phyloP scores from a whole-genome alignment of 2,797 vertebrate species.

The Meda fulgida region DNA sequence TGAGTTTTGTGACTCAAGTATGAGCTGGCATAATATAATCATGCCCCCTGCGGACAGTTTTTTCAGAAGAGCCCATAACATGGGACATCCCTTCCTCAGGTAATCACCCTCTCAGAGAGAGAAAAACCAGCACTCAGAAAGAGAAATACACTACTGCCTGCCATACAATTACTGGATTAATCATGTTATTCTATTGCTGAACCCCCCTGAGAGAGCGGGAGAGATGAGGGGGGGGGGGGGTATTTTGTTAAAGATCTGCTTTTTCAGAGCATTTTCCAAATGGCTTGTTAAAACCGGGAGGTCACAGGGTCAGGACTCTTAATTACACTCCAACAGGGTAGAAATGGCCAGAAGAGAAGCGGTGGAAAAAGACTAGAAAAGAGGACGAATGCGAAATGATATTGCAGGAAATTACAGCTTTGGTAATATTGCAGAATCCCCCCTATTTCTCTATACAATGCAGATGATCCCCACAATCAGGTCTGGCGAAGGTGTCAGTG shows the following conservation, averaged over 20 bases:
- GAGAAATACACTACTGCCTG: constrained; percentile 79
- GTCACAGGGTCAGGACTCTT: constrained; percentile 97
- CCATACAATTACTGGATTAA: constrained; percentile 92
- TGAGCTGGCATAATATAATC: constrained; percentile 72
- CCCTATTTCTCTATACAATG: constrained; percentile 84
- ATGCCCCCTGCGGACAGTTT: constrained; percentile 35
- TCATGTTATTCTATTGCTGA: constrained; percentile 91
- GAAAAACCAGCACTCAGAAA: constrained; percentile 74
- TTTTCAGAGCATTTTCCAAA: constrained; percentile 85
- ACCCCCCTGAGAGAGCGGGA: constrained; percentile 57
- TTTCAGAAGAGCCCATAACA: constrained; percentile 18
- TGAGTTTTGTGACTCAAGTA: constrained; percentile 62
- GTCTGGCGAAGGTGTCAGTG: constrained; percentile 84
- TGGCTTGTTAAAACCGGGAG: constrained; percentile 90
- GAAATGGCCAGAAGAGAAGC: constrained; percentile 88
- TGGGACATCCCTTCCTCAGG: constrained; percentile 22
- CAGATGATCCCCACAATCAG: constrained; percentile 83
- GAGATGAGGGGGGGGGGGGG: constrained; percentile 66
- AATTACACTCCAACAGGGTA: constrained; percentile 92
- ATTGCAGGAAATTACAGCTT: constrained; percentile 92
- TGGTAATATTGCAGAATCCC: constrained; percentile 90
- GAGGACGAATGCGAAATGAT: constrained; percentile 80
- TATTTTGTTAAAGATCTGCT: constrained; percentile 86
- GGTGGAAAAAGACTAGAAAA: constrained; percentile 76
- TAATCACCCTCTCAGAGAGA: constrained; percentile 73